phyloP scores from a whole-genome alignment of 2,888 invertebrate species.

The Mesorhabditis sp. region DNA sequence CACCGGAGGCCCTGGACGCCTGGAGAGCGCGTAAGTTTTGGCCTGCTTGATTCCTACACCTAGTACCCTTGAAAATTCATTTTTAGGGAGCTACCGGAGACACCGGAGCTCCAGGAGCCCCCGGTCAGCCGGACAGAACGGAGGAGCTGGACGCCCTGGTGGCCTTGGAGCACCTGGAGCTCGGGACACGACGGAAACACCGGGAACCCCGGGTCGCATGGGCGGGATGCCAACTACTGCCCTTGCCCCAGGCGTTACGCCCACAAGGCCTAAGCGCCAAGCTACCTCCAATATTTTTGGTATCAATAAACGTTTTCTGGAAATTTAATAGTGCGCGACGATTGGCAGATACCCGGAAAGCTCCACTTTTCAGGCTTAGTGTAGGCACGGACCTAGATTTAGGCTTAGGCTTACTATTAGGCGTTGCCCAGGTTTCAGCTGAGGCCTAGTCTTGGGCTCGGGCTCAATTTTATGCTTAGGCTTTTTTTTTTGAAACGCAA shows the following conservation, averaged over 20 bases:
- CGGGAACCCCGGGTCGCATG: neutral
- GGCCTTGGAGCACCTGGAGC: constrained; percentile 1
- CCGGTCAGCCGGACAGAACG: constrained; percentile 6
- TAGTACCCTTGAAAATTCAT: neutral
- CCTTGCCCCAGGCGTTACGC: constrained; percentile 1
- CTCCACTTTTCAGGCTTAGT: too few relatives aligned
- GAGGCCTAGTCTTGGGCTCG: too few relatives aligned
- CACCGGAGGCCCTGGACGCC: neutral
- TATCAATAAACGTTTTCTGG: neutral
- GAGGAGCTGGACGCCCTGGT: constrained; percentile 1
- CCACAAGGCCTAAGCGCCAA: neutral
- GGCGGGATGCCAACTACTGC: constrained; percentile 2
- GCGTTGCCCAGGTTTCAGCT: too few relatives aligned
- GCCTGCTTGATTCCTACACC: too few relatives aligned
- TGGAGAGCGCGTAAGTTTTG: neutral
- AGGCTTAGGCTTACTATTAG: too few relatives aligned
- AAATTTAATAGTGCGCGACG: too few relatives aligned
- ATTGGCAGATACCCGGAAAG: too few relatives aligned
- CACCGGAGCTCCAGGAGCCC: constrained; percentile 1
- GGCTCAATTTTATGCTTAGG: too few relatives aligned
- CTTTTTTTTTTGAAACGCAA: too few relatives aligned
- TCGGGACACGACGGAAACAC: neutral
- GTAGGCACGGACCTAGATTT: too few relatives aligned
- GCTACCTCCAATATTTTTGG: neutral
- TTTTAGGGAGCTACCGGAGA: constrained; percentile 5